phyloP scores from a whole-genome alignment of 1,140 invertebrate genomes.

The Lordiphosa stackelbergi region DNA sequence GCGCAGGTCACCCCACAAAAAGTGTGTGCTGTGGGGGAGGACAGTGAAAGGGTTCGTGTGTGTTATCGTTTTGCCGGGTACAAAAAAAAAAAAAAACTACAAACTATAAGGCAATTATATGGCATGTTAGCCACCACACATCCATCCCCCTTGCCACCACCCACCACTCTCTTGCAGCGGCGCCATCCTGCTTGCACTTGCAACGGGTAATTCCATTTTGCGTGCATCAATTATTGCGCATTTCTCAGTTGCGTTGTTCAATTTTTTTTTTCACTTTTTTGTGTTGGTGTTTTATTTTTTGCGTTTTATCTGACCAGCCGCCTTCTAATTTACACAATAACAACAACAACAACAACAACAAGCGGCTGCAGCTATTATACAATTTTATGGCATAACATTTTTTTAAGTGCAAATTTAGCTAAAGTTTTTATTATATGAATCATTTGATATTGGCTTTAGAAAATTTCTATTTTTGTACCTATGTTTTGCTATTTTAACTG shows the following conservation, averaged over 20 bases:
- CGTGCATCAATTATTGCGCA: slow-evolving; percentile 74
- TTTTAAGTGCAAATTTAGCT: no score
- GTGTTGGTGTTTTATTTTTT: slow-evolving; percentile 6
- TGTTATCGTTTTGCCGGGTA: slow-evolving; percentile 54
- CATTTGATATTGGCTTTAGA: no score
- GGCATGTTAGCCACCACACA: slow-evolving; percentile 21
- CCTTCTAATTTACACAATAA: slow-evolving; percentile 67
- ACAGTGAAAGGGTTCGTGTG: slow-evolving; percentile 33
- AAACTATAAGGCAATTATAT: slow-evolving; percentile 73
- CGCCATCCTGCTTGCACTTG: slow-evolving; percentile 33
- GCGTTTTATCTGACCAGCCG: slow-evolving; percentile 63
- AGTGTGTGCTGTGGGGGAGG: no score
- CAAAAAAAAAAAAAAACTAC: slow-evolving; percentile 56
- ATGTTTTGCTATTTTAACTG: no score
- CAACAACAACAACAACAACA: slow-evolving; percentile 41
- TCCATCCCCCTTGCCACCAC: background rate
- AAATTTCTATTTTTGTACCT: no score
- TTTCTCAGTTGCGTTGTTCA: slow-evolving; percentile 66
- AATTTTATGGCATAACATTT: slow-evolving; percentile 62
- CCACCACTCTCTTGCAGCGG: slow-evolving; percentile 1
- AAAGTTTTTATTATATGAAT: no score
- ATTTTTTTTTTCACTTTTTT: slow-evolving; percentile 26
- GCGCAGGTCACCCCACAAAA: slow-evolving; percentile 66
- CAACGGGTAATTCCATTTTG: slow-evolving; percentile 60
- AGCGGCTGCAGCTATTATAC: slow-evolving; percentile 47